Percentiles rank a stretch among this genome's conserved stretches.
These are phyloP conservation scores for Ichneumoninae sp. DNA, from an alignment of 2,888 invertebrate species.

Conservation along the genomic window DNA sequence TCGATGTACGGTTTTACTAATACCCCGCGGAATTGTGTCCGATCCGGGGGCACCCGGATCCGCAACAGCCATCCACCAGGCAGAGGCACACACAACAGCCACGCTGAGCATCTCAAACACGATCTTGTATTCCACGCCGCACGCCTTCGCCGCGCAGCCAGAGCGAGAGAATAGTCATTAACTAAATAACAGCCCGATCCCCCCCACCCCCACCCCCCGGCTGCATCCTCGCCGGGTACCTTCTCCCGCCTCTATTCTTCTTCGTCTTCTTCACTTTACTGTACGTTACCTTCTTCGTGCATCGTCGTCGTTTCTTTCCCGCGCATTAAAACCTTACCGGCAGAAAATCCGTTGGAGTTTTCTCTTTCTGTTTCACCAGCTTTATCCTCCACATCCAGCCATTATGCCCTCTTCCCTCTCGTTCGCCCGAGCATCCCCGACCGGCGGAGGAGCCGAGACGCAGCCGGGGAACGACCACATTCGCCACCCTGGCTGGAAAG, in stretches of 20 bases:
- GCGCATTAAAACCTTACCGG: slow-evolving; percentile 12
- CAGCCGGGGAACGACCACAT: slow-evolving; percentile 51
- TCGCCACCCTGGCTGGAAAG: slow-evolving; percentile 46
- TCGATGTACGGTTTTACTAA: slow-evolving; percentile 67
- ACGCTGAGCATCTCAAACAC: slow-evolving; percentile 83
- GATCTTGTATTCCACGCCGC: slow-evolving; percentile 83
- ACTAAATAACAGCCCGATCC: slow-evolving; percentile 83
- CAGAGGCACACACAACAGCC: slow-evolving; percentile 68
- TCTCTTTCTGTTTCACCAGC: slow-evolving; percentile 32
- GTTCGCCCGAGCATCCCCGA: slow-evolving; percentile 28
- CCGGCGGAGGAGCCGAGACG: slow-evolving; percentile 34
- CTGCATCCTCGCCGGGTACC: slow-evolving; percentile 31
- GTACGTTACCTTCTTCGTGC: slow-evolving; percentile 7
- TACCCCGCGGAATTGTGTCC: slow-evolving; percentile 70
- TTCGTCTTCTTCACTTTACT: slow-evolving; percentile 26
- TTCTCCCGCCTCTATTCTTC: slow-evolving; percentile 45
- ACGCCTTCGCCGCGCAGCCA: slow-evolving; percentile 72
- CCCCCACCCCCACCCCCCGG: slow-evolving; percentile 21
- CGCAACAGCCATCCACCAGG: slow-evolving; percentile 67
- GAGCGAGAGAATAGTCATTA: slow-evolving; percentile 84
- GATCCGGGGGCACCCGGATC: slow-evolving; percentile 71
- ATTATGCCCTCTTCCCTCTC: slow-evolving; percentile 23
- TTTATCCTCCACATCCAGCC: slow-evolving; percentile 26
- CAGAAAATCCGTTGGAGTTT: not conserved
- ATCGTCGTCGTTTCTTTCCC: slow-evolving; percentile 17